phyloP scores from a whole-genome alignment of 1,140 invertebrate genomes.

The Halictus rubicundus region DNA sequence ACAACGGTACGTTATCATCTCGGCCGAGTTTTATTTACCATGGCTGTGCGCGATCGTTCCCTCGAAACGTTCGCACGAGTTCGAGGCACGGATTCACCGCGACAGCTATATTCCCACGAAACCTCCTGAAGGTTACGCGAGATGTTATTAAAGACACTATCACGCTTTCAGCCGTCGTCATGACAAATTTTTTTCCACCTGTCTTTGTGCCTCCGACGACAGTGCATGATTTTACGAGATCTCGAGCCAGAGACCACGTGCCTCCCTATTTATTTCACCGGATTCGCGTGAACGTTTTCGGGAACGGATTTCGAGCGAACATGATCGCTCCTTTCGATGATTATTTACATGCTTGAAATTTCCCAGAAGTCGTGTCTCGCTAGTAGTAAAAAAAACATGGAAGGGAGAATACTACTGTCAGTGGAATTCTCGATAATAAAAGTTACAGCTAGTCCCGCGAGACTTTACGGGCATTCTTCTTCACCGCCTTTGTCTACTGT shows the following conservation, averaged over 20 bases:
- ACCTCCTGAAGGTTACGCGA: conserved; percentile 32
- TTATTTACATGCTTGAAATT: conserved; percentile 7
- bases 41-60: conserved; percentile 27
- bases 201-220: conserved; percentile 29
- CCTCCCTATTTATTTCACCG: neutral
- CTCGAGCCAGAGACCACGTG: conserved; percentile 24
- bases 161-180: conserved; percentile 30
- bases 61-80: neutral
- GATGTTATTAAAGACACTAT: conserved; percentile 30
- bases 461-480: conserved; percentile 21
- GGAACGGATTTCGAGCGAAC: neutral
- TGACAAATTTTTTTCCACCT: conserved; percentile 46
- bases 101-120: conserved; percentile 12
- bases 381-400: neutral
- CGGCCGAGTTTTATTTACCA: conserved; percentile 12
- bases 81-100: conserved; percentile 2
- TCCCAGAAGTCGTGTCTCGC: conserved; percentile 14
- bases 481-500: neutral
- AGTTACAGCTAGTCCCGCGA: neutral
- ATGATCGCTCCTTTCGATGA: neutral
- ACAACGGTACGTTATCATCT: conserved; percentile 66
- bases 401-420: conserved; percentile 39
- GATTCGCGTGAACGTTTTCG: neutral
- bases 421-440: conserved; percentile 32
- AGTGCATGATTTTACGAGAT: conserved; percentile 11